phyloP scores from a whole-genome alignment of 2,888 invertebrate species.

The Exephanes ischioxanthus region DNA sequence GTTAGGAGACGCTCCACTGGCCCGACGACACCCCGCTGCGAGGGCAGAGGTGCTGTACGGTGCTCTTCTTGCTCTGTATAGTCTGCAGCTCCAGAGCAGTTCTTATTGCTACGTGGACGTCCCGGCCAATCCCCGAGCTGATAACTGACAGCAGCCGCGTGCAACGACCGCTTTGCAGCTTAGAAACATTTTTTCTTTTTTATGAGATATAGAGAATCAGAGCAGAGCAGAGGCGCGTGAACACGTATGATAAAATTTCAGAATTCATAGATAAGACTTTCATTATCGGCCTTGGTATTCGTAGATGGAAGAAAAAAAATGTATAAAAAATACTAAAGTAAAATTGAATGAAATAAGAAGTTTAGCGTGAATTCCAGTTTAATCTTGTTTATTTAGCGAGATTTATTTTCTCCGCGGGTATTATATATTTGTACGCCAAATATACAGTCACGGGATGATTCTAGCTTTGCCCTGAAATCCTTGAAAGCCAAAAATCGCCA shows the following conservation, averaged over 20 bases:
- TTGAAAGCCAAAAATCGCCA: conserved; percentile 64
- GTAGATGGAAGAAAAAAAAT: background rate
- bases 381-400: conserved; percentile 60
- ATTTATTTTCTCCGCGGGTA: conserved; percentile 12
- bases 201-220: background rate
- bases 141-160: conserved; percentile 56
- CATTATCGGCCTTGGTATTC: background rate
- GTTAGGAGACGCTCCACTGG: conserved; percentile 82
- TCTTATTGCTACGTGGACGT: conserved; percentile 44
- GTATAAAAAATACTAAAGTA: background rate
- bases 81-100: conserved; percentile 34
- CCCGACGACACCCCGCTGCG: conserved; percentile 79
- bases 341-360: background rate
- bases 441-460: conserved; percentile 8
- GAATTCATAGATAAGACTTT: background rate
- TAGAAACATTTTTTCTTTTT: conserved; percentile 42
- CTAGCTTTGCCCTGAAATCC: conserved; percentile 41
- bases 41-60: conserved; percentile 69
- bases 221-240: background rate
- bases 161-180: conserved; percentile 35
- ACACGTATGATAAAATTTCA: background rate
- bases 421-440: conserved; percentile 30
- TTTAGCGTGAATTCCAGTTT: background rate
- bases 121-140: conserved; percentile 56
- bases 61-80: conserved; percentile 48